phyloP scores from a whole-genome alignment of 2,888 invertebrate genomes.

The Cistogaster globosa region DNA sequence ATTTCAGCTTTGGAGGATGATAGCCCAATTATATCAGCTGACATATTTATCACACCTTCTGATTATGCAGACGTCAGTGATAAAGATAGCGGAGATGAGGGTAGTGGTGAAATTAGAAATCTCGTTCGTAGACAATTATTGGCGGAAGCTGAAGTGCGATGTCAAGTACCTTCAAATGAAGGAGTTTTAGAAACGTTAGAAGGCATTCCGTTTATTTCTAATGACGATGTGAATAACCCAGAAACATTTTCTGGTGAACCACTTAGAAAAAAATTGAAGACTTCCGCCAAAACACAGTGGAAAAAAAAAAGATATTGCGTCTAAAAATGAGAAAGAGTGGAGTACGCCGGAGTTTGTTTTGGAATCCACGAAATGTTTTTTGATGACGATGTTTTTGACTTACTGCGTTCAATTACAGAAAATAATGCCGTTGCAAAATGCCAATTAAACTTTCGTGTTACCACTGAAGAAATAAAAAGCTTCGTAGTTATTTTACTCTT shows the following conservation, averaged over 20 bases:
- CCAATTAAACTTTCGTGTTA: not conserved
- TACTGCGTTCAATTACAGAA: not conserved
- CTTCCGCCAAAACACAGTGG: not conserved
- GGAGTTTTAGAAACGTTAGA: constrained; percentile 14
- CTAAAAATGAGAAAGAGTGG: no score
- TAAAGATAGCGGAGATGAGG: constrained; percentile 2
- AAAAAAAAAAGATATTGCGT: constrained; percentile 4
- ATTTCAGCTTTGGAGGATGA: constrained; percentile 13
- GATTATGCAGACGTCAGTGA: not conserved
- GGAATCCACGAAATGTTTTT: not conserved
- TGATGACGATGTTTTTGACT: not conserved
- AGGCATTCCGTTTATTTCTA: not conserved
- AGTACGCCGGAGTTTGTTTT: no score
- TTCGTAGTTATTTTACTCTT: not conserved
- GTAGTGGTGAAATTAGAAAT: not conserved
- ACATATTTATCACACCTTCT: constrained; percentile 22
- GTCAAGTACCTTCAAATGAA: no score
- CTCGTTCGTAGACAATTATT: constrained; percentile 23
- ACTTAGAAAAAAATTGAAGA: not conserved
- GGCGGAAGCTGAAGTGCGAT: constrained; percentile 35
- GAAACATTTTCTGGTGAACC: no score
- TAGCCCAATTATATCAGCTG: constrained; percentile 10
- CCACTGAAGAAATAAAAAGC: not conserved
- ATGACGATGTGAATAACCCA: not conserved
- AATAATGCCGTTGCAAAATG: not conserved